Conservation (phyloP, 2,113 vertebrate genomes). For the Ascaphus truei region DNA sequence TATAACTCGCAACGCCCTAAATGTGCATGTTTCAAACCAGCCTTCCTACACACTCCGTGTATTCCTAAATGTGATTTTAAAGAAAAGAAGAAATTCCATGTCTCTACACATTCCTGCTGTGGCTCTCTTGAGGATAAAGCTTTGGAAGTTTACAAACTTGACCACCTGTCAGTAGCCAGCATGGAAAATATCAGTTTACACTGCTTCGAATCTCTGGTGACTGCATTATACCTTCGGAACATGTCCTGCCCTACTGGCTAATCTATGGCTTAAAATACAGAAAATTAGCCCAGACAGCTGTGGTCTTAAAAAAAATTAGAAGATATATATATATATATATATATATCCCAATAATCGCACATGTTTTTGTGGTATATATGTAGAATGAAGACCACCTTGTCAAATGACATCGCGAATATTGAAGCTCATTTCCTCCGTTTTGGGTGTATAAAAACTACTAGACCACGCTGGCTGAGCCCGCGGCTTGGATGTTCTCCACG, state of each 20-base stretch:
- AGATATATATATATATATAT: too few species aligned
- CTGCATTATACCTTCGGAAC: conserved; percentile 19
- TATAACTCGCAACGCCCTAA: too few species aligned
- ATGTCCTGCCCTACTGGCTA: conserved; percentile 25
- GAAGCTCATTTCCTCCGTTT: conserved; percentile 10
- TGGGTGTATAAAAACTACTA: neutral
- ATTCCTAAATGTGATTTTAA: neutral
- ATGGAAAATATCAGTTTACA: conserved; percentile 27
- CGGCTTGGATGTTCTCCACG: neutral
- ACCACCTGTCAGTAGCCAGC: conserved; percentile 27
- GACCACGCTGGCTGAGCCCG: neutral
- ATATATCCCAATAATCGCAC: conserved; percentile 35
- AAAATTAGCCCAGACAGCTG: conserved; percentile 39
- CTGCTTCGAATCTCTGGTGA: conserved; percentile 17
- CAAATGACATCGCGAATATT: neutral
- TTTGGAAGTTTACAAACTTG: conserved; percentile 19
- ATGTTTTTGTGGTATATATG: neutral
- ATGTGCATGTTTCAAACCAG: too few species aligned
- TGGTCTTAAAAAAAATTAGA: neutral
- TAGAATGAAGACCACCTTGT: neutral
- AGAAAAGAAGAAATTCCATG: neutral
- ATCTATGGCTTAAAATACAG: conserved; percentile 5
- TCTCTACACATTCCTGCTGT: neutral
- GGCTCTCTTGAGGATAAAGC: conserved; percentile 11
- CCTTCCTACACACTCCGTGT: too few species aligned